Conservation (phyloP, 2,888 invertebrate species). For the Allacma fusca region DNA sequence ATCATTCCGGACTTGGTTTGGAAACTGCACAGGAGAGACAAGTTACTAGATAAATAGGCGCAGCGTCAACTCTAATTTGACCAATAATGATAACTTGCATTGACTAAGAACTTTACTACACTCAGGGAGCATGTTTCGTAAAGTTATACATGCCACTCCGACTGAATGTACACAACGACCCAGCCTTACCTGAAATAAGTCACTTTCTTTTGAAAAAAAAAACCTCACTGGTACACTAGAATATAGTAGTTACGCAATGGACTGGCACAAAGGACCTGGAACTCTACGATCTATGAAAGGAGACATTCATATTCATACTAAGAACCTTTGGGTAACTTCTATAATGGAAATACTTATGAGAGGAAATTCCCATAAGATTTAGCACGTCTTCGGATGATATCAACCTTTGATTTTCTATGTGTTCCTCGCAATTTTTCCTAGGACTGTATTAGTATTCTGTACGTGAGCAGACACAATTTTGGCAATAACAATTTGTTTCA, state of each 20-base stretch:
- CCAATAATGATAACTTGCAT: conserved; percentile 7
- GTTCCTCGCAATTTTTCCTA: neutral
- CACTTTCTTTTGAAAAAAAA: neutral
- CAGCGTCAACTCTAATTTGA: conserved; percentile 12
- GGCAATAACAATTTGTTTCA: neutral
- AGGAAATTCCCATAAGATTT: no score
- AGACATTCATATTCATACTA: no score
- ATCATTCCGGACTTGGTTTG: neutral
- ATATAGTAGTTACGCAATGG: neutral
- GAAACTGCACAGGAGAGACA: neutral
- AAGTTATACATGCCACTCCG: no score
- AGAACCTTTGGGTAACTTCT: no score
- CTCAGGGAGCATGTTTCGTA: no score
- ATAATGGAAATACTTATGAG: no score
- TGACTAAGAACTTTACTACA: no score
- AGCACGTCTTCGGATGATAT: neutral
- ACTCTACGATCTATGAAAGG: neutral
- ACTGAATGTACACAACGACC: no score
- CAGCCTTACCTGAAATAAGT: no score
- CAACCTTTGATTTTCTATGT: neutral
- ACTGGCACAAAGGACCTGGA: neutral
- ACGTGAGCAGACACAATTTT: conserved; percentile 7
- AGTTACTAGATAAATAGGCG: conserved; percentile 7
- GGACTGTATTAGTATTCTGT: neutral
- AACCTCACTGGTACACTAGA: neutral